Evolutionary conservation across 2,797 vertebrate species (phyloP), one percentile per base, ranked within the genome.

Genomic region (Enteromius thamalakanensis): DNA sequence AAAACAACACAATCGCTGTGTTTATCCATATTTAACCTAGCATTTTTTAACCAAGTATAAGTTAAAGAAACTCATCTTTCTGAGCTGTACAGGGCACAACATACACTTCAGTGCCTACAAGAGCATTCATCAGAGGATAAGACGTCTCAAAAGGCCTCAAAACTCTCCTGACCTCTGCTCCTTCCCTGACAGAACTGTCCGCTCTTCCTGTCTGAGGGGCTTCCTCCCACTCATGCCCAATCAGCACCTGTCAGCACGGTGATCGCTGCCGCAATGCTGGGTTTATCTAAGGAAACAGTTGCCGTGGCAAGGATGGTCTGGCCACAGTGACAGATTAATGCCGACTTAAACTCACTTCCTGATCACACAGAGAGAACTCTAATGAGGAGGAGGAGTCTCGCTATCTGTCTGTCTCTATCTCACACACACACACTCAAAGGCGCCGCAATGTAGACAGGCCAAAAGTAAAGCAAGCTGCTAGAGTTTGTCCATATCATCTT

Each of bases 231-330:
- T 95, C 93, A 93, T 90, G 95, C 93, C 96, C 92, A 92, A 96
- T 95, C 96, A 96, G 96, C 96, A 98, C 96, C 97, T 98, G 97
- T 96, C 96, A 96, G 89, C 80, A 60, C 10, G 1, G 79, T 60
- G 87, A 92, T 91, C 93, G 92, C 87, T 12, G 23, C 34, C 19
- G 62, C n/a, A 40, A 90, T 89, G 89, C 91, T 91, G 93, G 93
- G 95, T 97, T 99, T 99, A 99, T 99, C 98, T 96, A 94, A 98
- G 98, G 98, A 99, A 99, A 99, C 98, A 99, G 96, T 96, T 93
- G 96, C 94, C 89, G 93, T 97, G 95, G 92, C 93, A 91, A 97
- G 96, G 97, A 99, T 97, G 97, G 97, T 95, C 96, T 97, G 96
- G 94, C 92, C 93, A 94, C 96, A 91, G 93, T 94, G 96, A 97